phyloP scores from a whole-genome alignment of 2,113 vertebrate species.

The Ptyas mucosa region DNA sequence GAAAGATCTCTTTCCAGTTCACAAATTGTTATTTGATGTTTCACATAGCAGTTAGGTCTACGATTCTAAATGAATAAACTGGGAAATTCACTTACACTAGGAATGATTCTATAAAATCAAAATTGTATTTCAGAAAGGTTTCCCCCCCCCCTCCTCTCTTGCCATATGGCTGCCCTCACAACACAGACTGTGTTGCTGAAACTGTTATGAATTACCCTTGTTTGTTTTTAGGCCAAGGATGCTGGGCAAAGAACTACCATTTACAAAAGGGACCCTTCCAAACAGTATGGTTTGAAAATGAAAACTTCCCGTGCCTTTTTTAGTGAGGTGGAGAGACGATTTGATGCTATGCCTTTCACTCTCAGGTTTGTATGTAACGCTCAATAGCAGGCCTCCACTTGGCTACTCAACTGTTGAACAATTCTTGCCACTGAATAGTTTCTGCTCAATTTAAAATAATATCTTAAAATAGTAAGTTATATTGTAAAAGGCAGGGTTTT shows the following conservation, averaged over 20 bases:
- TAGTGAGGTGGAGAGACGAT: conserved; percentile 94
- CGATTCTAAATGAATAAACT: not conserved
- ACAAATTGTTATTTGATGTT: not conserved
- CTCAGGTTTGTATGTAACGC: conserved; percentile 74
- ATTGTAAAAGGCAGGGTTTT: not conserved
- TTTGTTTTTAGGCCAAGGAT: conserved; percentile 80
- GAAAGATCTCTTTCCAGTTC: not conserved
- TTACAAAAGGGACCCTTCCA: conserved; percentile 95
- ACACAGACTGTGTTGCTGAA: not conserved
- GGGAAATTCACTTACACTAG: not conserved
- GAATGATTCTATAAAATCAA: not conserved
- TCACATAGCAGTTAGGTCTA: not conserved
- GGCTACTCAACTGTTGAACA: accelerated
- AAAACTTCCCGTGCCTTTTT: conserved; percentile 97
- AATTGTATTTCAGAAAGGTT: not conserved
- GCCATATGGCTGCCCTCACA: not conserved
- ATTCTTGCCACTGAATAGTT: accelerated
- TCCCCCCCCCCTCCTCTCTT: not conserved
- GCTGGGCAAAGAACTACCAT: conserved; percentile 95
- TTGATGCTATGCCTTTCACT: conserved; percentile 96
- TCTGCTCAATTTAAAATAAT: not conserved
- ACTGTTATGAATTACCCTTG: not conserved
- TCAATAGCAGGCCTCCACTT: accelerated
- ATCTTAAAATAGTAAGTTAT: not conserved
- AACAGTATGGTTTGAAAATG: conserved; percentile 97